Percentiles rank a stretch among this genome's conserved stretches.
Evolutionary conservation across 1,140 invertebrate species (phyloP).

Genomic region (Lasaia peninsularis): DNA sequence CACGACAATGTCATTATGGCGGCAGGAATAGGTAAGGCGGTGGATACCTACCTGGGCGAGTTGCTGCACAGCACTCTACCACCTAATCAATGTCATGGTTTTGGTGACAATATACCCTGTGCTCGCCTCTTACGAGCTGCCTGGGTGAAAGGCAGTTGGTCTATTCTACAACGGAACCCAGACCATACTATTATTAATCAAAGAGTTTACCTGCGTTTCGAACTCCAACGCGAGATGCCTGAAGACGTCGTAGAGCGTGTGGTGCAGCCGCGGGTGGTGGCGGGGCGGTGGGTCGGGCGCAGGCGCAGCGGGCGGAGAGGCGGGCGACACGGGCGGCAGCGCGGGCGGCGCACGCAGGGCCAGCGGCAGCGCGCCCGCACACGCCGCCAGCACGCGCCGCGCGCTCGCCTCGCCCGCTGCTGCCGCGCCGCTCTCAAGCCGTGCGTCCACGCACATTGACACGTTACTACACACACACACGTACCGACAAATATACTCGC

Average conservation of each 20-base stretch:
- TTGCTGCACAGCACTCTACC: too few relatives aligned
- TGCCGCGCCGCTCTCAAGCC: slow-evolving; percentile 82
- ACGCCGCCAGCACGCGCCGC: slow-evolving; percentile 79
- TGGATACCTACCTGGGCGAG: too few relatives aligned
- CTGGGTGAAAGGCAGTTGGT: too few relatives aligned
- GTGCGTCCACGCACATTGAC: slow-evolving; percentile 79
- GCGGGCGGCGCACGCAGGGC: slow-evolving; percentile 47
- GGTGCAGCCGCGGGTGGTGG: slow-evolving; percentile 44
- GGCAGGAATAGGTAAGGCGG: too few relatives aligned
- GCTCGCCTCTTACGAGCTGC: too few relatives aligned
- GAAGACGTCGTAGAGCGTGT: slow-evolving; percentile 57
- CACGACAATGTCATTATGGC: too few relatives aligned
- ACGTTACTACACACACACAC: slow-evolving; percentile 32
- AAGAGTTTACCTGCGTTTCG: slow-evolving; percentile 38
- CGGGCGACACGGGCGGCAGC: slow-evolving; percentile 37
- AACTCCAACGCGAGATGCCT: slow-evolving; percentile 56
- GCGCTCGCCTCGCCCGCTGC: slow-evolving; percentile 86
- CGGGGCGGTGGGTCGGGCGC: slow-evolving; percentile 10
- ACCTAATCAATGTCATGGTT: too few relatives aligned
- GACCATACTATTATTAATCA: background rate
- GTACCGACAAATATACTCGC: too few relatives aligned
- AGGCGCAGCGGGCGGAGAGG: slow-evolving; percentile 20
- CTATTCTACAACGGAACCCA: too few relatives aligned
- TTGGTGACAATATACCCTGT: too few relatives aligned
- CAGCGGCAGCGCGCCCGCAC: slow-evolving; percentile 46